Base-by-base conservation (phyloP, 92 coral and sea anemone genomes). In the Hydrozoanthus gracilis region DNA sequence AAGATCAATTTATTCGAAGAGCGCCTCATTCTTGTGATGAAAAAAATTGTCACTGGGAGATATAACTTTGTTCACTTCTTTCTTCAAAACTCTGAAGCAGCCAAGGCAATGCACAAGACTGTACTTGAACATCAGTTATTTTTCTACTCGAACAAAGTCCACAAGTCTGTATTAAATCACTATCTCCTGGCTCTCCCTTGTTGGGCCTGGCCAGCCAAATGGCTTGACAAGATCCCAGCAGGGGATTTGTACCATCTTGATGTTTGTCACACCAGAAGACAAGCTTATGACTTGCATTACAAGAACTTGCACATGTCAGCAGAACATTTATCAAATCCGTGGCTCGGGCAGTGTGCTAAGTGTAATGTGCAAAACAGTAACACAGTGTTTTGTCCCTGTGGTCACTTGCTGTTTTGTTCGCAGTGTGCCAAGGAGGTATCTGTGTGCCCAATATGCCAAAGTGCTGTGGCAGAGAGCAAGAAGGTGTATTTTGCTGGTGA, bases 141-240 rank as follows among this genome's bases (percentile, higher is more conserved):
- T 90, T 97, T 92, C 92, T 97, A 92, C 90, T 95, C 98, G 3
- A 93, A 94, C 60, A 97, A 95, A 87, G 98, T 97, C 48, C 96
- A 95, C 27, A 93, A 93, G 76, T 95, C 98, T 88, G 99, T 97
- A 48, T 86, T 95, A 62, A 92, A 97, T 69, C 99, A 97, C 46
- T 97, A 95, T 68, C 90, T 97, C 73, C 92, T 97, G 14, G 92
- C 99, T 20, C 90, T 95, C 76, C 99, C 99, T 35, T 95, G 99
- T 82, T 97, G 99, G 99, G 99, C 99, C 6, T 91, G 94, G 77
- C 99, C 99, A 44, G 96, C 98, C 16, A 97, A 97, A 82, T 97
- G 99, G 99, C 91, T 97, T 51, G 90, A 98, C 71, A 95, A 92
- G 85, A 91, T 87, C 7, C 96, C 95, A 7, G 71, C 96, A 2